Base-by-base conservation (phyloP, 2,888 invertebrate genomes). In the Eupsilia transversa region DNA sequence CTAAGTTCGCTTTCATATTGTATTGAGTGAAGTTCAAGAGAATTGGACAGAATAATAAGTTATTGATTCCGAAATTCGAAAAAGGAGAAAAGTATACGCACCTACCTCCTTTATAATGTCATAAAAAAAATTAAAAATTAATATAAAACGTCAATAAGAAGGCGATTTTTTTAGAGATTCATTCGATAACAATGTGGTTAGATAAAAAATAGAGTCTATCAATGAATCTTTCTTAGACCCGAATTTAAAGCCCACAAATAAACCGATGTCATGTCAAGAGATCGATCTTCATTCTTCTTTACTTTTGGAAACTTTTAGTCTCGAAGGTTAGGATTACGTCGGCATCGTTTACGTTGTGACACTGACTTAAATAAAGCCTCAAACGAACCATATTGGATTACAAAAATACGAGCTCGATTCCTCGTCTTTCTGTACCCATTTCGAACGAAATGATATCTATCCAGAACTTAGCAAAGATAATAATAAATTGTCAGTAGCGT, bases 281-380 rank as follows among this genome's bases (percentile, higher is more conserved):
- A 76, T 76, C 60, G 60, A 78, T 76, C 79, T 78, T 61, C 60
- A 78, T 76, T 70, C 12, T 33, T 78, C 9, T 60, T 27, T 35
- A 61, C 54, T 61, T 68, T 78, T 9, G 0, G 17, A 68, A 78
- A 78, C 43, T 77, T 57, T 49, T 43, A 71, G 46, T 77, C 43
- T 60, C 35, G 38, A 68, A 33, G 38, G 38, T 54, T 54, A 54
- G 6, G 46, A 78, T 76, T 54, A 46, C 76, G 17, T 54, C 30
- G 30, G 12, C 33, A 27, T 43, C 43, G 33, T 46, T 69, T 38
- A 33, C n/a, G n/a, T 23, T 68, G 52, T 43, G 73, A 60, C 73
- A 72, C 33, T 9, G 4, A 33, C 38, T 27, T 46, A 35, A 35
- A 17, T 68, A 27, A 65, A 49, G 23, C 27, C 17, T 33, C n/a